Conservation (phyloP, 1,140 invertebrate species). For the Acarapis woodi region DNA sequence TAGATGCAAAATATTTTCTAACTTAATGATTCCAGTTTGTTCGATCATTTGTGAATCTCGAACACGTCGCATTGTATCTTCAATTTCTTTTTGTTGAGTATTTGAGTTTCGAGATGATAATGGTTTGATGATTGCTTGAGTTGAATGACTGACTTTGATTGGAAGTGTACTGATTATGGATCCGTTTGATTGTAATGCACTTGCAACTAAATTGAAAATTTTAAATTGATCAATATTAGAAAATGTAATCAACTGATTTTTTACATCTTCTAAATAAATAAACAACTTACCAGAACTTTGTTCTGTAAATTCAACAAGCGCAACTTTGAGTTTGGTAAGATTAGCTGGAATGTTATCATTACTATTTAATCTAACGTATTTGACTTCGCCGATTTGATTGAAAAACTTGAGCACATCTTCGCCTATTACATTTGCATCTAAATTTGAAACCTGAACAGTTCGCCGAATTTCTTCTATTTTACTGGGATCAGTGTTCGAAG, state of each 20-base stretch:
- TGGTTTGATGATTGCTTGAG: slow-evolving; percentile 62
- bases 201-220: no score
- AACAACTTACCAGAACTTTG: no score
- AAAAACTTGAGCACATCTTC: slow-evolving; percentile 63
- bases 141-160: slow-evolving; percentile 48
- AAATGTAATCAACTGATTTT: no score
- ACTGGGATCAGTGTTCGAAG: slow-evolving; percentile 53
- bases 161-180: slow-evolving; percentile 29
- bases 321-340: no score
- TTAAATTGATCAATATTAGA: no score
- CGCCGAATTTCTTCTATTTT: slow-evolving; percentile 87
- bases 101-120: slow-evolving; percentile 81
- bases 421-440: slow-evolving; percentile 32
- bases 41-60: slow-evolving; percentile 83
- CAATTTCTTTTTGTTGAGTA: slow-evolving; percentile 72
- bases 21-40: slow-evolving; percentile 19
- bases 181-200: slow-evolving; percentile 58
- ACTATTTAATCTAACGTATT: slow-evolving; percentile 71
- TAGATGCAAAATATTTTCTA: slow-evolving; percentile 20
- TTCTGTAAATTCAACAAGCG: slow-evolving; percentile 75
- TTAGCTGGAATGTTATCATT: slow-evolving; percentile 38
- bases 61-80: slow-evolving; percentile 82
- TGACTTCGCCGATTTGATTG: slow-evolving; percentile 57
- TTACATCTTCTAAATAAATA: no score
- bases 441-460: slow-evolving; percentile 48